Percentiles rank a stretch among this genome's conserved stretches.
phyloP scores from a whole-genome alignment of 2,113 vertebrate genomes.

The Probosciger aterrimus region DNA sequence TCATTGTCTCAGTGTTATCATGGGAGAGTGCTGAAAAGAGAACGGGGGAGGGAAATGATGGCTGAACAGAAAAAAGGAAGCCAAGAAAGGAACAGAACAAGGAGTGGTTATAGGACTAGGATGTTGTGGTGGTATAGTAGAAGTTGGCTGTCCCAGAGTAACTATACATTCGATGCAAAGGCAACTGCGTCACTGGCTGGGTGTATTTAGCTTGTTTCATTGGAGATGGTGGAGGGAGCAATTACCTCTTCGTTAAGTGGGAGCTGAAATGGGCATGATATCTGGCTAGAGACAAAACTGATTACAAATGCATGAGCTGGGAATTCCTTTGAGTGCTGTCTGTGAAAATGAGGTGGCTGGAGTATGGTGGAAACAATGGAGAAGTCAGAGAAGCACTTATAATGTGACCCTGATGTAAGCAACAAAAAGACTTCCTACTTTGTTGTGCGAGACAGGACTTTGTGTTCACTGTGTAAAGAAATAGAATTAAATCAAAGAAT shows the following conservation, averaged over 20 bases:
- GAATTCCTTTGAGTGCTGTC: background rate
- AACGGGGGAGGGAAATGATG: background rate
- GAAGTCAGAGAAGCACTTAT: background rate
- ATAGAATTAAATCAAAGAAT: background rate
- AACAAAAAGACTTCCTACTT: background rate
- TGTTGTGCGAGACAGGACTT: background rate
- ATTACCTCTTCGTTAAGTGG: background rate
- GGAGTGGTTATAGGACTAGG: background rate
- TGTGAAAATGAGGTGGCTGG: background rate
- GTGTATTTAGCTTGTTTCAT: background rate
- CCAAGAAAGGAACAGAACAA: background rate
- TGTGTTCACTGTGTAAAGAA: background rate
- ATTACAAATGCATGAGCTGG: background rate
- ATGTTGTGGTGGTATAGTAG: background rate
- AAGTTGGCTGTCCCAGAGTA: background rate
- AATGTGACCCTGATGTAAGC: background rate
- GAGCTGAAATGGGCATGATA: background rate
- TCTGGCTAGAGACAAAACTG: slow-evolving; percentile 7
- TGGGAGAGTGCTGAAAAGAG: background rate
- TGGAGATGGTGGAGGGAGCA: background rate
- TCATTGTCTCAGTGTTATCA: background rate
- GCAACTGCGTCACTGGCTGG: background rate
- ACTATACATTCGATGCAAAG: background rate
- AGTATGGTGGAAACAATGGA: background rate
- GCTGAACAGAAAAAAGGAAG: background rate